These are phyloP conservation scores for Albula glossodonta DNA, from an alignment of 2,113 vertebrate species.

Conservation along the genomic window DNA sequence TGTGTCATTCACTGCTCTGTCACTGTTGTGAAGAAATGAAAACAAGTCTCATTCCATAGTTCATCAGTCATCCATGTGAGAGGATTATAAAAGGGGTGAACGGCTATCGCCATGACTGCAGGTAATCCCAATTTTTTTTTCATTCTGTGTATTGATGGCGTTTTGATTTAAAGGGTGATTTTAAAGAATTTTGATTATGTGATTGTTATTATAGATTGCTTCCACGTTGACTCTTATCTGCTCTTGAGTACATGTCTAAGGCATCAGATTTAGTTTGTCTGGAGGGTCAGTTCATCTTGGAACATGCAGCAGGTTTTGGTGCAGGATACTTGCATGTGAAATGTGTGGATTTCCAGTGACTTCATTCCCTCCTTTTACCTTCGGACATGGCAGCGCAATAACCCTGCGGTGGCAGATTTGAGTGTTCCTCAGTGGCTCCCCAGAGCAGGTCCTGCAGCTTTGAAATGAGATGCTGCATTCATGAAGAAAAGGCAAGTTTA, in stretches of 20 bases:
- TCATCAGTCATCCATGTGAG: not conserved
- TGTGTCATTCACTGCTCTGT: not conserved
- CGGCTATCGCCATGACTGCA: too few relatives aligned
- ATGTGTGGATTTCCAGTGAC: constrained; percentile 42
- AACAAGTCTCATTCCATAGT: not conserved
- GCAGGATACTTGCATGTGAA: constrained; percentile 32
- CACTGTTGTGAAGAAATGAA: not conserved
- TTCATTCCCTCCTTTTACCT: constrained; percentile 47
- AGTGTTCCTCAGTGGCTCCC: constrained; percentile 36
- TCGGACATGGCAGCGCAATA: constrained; percentile 52
- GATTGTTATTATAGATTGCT: too few relatives aligned
- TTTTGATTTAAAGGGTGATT: too few relatives aligned
- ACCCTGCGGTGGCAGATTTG: constrained; percentile 49
- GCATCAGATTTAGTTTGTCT: not conserved
- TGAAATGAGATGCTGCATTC: constrained; percentile 51
- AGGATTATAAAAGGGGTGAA: too few relatives aligned
- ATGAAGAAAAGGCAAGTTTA: constrained; percentile 53
- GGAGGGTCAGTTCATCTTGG: not conserved
- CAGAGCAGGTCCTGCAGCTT: constrained; percentile 43
- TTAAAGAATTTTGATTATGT: too few relatives aligned
- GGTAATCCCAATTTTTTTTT: not conserved
- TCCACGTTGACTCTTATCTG: too few relatives aligned
- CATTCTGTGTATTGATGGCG: not conserved
- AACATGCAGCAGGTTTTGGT: not conserved
- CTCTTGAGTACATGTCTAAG: not conserved